Base-by-base conservation (phyloP, 2,888 invertebrate genomes). In the Nomada fucata region DNA sequence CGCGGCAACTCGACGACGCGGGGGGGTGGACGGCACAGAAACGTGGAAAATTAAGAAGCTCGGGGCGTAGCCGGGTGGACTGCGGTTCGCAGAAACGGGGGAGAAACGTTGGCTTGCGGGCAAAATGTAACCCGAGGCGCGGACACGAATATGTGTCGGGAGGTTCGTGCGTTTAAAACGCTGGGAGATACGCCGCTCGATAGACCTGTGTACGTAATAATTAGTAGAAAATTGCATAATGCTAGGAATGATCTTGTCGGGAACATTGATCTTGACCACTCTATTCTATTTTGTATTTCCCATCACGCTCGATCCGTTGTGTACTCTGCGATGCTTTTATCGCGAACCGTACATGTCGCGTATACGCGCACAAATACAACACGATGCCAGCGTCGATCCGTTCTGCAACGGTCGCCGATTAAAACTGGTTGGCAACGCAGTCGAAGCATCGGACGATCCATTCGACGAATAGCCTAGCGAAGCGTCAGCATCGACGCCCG, bases 91-190 rank as follows among this genome's bases (percentile, higher is more conserved):
- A 44, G 59, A 65, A 75, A 68, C 18, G 18, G 18, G 79, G 44
- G 59, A 65, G 59, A n/a, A 50, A 63, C 29, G 70, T 63, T 20
- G 23, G 47, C 57, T 63, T 29, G 50, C 55, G 59, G 69, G 26
- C 55, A 61, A 26, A 65, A 70, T 36, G 55, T 67, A 57, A 74
- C 36, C 44, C 29, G 60, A 53, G 36, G 61, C 68, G 47, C 44
- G 42, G 78, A 59, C 75, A 75, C 61, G 78, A 75, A 68, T 78
- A 67, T 67, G 47, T 11, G 55, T 55, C 47, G 78, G 57, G 20
- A 68, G 75, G 68, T 75, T 75, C 75, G 75, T 78, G 78, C 75
- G 78, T 76, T 75, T 78, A 78, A 78, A 75, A 75, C 61, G 78
- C 76, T 68, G 61, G 36, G 76, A 77, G 77, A 77, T 77, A 74